A percentile compares a stretch with the other conserved stretches of the same genome.
phyloP scores from a whole-genome alignment of 2,888 invertebrate genomes.

The Dorcus hopei region DNA sequence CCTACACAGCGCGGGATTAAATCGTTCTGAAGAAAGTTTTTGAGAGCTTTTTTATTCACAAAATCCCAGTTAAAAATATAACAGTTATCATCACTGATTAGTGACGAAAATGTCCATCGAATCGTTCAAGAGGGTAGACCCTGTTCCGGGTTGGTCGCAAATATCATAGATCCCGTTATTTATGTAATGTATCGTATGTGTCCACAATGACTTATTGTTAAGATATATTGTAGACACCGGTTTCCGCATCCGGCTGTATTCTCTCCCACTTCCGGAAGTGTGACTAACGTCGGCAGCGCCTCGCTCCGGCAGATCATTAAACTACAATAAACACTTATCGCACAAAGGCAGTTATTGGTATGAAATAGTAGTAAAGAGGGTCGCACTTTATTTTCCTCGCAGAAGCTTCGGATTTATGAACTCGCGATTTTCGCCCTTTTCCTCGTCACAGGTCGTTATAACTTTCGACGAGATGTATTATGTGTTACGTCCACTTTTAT shows the following conservation, averaged over 20 bases:
- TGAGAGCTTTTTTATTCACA: no score
- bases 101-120: no score
- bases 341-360: conserved; percentile 40
- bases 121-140: no score
- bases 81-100: no score
- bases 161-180: background rate
- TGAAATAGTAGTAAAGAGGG: conserved; percentile 32
- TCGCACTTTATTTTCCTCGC: conserved; percentile 10
- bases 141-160: no score
- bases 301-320: conserved; percentile 41
- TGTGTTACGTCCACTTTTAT: no score
- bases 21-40: no score
- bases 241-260: conserved; percentile 39
- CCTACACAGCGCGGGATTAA: no score
- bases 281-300: conserved; percentile 37
- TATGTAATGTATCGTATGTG: background rate
- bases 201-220: conserved; percentile 27
- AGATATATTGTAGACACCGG: conserved; percentile 31
- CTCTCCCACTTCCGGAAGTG: conserved; percentile 37
- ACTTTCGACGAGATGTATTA: no score
- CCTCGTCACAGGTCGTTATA: no score
- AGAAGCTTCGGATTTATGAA: conserved; percentile 2
- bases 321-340: conserved; percentile 45
- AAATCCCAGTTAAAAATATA: no score
- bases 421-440: background rate